Evolutionary conservation across 2,888 invertebrate species (phyloP).

Genomic region (Tenthredo notha): DNA sequence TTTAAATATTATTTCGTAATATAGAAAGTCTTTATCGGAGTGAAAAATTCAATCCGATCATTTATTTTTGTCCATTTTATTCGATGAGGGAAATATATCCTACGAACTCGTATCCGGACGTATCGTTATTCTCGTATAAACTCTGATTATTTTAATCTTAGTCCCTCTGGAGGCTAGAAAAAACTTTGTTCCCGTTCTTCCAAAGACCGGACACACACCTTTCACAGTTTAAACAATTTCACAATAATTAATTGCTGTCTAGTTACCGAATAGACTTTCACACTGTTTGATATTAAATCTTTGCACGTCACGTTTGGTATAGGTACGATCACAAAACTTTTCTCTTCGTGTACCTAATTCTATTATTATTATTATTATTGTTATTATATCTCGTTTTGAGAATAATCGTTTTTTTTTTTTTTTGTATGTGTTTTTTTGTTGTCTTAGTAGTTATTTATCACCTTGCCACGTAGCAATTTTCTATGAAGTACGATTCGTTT

Average conservation of each 20-base stretch:
- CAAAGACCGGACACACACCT: slow-evolving; percentile 11
- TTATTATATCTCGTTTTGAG: neutral
- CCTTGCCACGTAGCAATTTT: neutral
- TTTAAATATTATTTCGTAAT: slow-evolving; percentile 14
- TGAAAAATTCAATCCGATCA: neutral
- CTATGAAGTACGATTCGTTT: neutral
- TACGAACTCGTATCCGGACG: slow-evolving; percentile 6
- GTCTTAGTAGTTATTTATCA: slow-evolving; percentile 34
- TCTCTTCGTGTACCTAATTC: slow-evolving; percentile 13
- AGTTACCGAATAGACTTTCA: neutral
- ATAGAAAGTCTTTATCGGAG: neutral
- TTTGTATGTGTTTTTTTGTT: neutral
- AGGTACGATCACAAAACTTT: slow-evolving; percentile 12
- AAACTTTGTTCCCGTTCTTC: slow-evolving; percentile 7
- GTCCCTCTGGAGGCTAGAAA: neutral
- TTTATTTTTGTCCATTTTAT: neutral
- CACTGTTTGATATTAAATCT: slow-evolving; percentile 1
- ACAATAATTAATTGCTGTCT: neutral
- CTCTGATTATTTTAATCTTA: neutral
- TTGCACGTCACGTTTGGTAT: neutral
- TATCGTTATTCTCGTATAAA: neutral
- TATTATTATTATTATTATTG: slow-evolving; percentile 50
- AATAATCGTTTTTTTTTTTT: no score
- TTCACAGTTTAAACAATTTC: slow-evolving; percentile 14
- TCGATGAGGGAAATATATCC: neutral